Evolutionary conservation across 2,113 vertebrate species (phyloP), one percentile per base, ranked within the genome.

Genomic region (Callorhinus ursinus): DNA sequence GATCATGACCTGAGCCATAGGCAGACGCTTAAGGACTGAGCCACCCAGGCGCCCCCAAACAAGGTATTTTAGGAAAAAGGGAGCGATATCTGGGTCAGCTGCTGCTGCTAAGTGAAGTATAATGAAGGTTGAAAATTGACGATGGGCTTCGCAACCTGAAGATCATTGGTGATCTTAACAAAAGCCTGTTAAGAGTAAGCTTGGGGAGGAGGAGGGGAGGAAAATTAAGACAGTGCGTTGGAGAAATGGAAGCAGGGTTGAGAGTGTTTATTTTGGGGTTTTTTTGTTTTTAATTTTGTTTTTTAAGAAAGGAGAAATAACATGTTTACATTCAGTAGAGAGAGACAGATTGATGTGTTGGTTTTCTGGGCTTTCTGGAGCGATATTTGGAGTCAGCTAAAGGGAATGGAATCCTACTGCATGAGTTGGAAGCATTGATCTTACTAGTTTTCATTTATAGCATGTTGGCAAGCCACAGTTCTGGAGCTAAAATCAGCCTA

Each of bases 51-150:
- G 8, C 46, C 46, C 46, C 46, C 7, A 46, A 46, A 46, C 49
- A 88, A 39, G 39, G 22, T 85, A 59, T 95, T 84, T 93, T 65
- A 92, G 85, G 79, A 95, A 81, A 42, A 55, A 61, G 16, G 28
- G 36, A 71, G 39, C 77, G 26, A 42, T 90, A 28, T 85, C 14
- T 85, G 12, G 21, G 57, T 80, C 39, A 95, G 0, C 31, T 85
- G 13, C 42, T 59, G 22, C 51, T 67, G 28, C 67, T 63, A 93
- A 59, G 19, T 39, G 21, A 86, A 51, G 19, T 67, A 33, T 57
- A 55, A 76, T 72, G 42, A 85, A 93, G 55, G 31, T 59, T 79
- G 55, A 87, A 84, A 95, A 92, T 28, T 89, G 72, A 19, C 36
- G 31, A 10, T 10, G 49, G 22, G 28, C n/a, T 80, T 85, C 67